Evolutionary conservation across 2,888 invertebrate species (phyloP).

Genomic region (Calameuta filiformis): DNA sequence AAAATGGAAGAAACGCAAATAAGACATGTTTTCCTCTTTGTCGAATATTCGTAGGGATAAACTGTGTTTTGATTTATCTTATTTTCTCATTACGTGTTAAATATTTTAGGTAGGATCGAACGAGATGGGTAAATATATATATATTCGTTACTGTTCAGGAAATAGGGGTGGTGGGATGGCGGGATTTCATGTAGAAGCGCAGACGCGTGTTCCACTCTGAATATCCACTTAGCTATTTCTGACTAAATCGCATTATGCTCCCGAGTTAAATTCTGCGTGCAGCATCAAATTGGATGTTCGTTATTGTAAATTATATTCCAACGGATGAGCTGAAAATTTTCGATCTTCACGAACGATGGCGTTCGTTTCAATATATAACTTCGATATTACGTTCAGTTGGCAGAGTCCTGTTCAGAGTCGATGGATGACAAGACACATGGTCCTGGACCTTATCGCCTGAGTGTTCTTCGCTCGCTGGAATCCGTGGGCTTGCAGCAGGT

Average conservation of each 20-base stretch:
- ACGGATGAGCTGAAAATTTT: background rate
- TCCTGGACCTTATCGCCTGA: background rate
- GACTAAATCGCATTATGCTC: background rate
- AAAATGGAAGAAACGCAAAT: background rate
- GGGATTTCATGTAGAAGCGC: background rate
- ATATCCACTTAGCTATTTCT: background rate
- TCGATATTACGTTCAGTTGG: background rate
- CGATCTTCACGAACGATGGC: background rate
- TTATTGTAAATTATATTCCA: background rate
- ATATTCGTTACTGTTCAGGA: background rate
- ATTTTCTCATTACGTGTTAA: conserved; percentile 8
- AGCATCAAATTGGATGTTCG: background rate
- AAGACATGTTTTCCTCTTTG: background rate
- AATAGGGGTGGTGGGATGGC: background rate
- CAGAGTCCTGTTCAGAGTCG: background rate
- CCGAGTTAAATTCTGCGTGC: background rate
- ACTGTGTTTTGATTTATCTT: background rate
- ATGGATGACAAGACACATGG: background rate
- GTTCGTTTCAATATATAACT: background rate
- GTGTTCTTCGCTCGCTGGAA: background rate
- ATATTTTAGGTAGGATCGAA: conserved; percentile 23
- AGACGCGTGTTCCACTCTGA: background rate
- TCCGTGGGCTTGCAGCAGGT: background rate
- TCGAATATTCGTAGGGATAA: background rate
- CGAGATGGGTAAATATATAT: conserved; percentile 13